These are phyloP conservation scores for Choristoneura rosaceana DNA, from an alignment of 2,888 invertebrate genomes.

Conservation along the genomic window DNA sequence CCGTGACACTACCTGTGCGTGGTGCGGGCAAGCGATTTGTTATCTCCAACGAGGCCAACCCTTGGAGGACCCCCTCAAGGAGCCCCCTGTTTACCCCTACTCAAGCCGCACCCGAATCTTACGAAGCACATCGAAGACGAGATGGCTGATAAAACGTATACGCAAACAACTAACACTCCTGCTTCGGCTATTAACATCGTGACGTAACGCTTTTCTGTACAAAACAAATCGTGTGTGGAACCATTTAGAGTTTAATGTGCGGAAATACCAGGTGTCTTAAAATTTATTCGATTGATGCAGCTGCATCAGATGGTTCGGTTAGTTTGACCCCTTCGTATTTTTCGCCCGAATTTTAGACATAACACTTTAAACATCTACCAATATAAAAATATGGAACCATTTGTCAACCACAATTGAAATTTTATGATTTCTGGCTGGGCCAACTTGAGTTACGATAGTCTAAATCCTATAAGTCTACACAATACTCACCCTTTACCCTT, in stretches of 20 bases:
- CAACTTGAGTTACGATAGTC: slow-evolving; percentile 2
- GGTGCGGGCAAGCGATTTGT: slow-evolving; percentile 68
- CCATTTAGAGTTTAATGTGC: no score
- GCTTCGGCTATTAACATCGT: slow-evolving; percentile 47
- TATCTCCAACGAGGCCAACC: slow-evolving; percentile 64
- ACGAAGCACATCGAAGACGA: slow-evolving; percentile 68
- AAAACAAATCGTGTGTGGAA: no score
- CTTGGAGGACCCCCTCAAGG: slow-evolving; percentile 50
- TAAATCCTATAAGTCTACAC: not conserved
- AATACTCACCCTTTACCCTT: not conserved
- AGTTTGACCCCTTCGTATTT: no score
- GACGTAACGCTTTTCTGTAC: no score
- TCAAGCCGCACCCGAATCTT: slow-evolving; percentile 53
- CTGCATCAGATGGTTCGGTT: no score
- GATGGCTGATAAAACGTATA: slow-evolving; percentile 68
- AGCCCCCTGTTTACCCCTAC: slow-evolving; percentile 45
- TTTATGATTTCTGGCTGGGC: not conserved
- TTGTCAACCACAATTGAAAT: no score
- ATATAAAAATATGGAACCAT: no score
- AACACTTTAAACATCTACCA: no score
- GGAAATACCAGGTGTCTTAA: no score
- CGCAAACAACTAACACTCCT: slow-evolving; percentile 64
- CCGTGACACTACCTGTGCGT: slow-evolving; percentile 74
- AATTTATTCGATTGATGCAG: no score
- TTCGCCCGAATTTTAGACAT: no score